phyloP scores from a whole-genome alignment of 1,140 invertebrate genomes.

The Drosophila bipectinata region DNA sequence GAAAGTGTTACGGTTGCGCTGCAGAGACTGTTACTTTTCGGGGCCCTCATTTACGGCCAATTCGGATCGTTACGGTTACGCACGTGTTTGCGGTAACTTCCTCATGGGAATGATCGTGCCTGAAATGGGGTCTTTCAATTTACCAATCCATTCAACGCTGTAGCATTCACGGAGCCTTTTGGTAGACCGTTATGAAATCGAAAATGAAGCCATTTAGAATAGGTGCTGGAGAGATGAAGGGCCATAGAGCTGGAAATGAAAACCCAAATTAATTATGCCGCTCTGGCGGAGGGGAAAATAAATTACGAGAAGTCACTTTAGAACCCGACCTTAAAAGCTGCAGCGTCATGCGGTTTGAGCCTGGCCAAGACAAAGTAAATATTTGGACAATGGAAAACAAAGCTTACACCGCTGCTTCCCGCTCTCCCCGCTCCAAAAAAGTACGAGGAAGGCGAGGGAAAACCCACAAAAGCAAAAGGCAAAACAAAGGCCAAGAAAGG shows the following conservation, averaged over 20 bases:
- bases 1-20: slow-evolving; percentile 30
- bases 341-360: slow-evolving; percentile 66
- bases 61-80: slow-evolving; percentile 49
- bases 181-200: slow-evolving; percentile 69
- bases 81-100: slow-evolving; percentile 49
- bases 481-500: slow-evolving; percentile 34
- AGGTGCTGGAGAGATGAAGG: slow-evolving; percentile 6
- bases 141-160: slow-evolving; percentile 27
- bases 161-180: neutral
- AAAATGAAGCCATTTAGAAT: slow-evolving; percentile 78
- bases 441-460: slow-evolving; percentile 36
- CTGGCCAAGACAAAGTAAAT: slow-evolving; percentile 65
- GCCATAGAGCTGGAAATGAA: slow-evolving; percentile 47
- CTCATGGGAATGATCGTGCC: slow-evolving; percentile 44
- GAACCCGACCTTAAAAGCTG: slow-evolving; percentile 61
- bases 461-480: slow-evolving; percentile 47
- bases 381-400: slow-evolving; percentile 78
- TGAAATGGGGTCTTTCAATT: slow-evolving; percentile 42
- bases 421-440: neutral
- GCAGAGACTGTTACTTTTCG: slow-evolving; percentile 31
- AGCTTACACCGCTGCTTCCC: slow-evolving; percentile 28
- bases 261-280: slow-evolving; percentile 76
- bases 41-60: slow-evolving; percentile 40
- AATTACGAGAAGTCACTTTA: slow-evolving; percentile 69
- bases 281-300: slow-evolving; percentile 52